A percentile compares a stretch with the other conserved stretches of the same genome.
Evolutionary conservation across 2,888 invertebrate species (phyloP).

Genomic region (Bellardia pandia): DNA sequence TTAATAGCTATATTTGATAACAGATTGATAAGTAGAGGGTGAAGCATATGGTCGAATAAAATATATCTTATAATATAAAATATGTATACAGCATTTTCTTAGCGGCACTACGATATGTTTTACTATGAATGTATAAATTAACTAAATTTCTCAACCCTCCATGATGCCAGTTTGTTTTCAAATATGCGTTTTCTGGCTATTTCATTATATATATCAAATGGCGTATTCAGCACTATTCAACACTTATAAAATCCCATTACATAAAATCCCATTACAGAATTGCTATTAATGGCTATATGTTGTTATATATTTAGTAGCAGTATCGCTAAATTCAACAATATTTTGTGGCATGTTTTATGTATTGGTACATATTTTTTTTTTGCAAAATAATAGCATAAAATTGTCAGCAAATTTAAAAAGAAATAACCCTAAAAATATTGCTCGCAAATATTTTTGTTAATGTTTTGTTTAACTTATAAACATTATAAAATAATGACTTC

Average conservation of each 20-base stretch:
- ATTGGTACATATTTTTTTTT: neutral
- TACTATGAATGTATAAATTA: neutral
- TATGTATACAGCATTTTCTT: too few species aligned
- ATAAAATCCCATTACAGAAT: slow-evolving; percentile 21
- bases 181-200: neutral
- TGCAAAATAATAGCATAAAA: slow-evolving; percentile 3
- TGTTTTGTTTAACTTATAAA: slow-evolving; percentile 10
- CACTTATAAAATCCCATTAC: slow-evolving; percentile 9
- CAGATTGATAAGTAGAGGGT: too few species aligned
- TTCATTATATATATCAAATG: neutral
- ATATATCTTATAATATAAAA: too few species aligned
- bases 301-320: neutral
- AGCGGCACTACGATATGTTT: too few species aligned
- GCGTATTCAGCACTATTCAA: slow-evolving; percentile 18
- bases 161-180: neutral
- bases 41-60: too few species aligned
- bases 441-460: neutral
- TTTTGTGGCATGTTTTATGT: slow-evolving; percentile 13
- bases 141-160: neutral
- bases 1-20: too few species aligned
- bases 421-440: slow-evolving; percentile 20
- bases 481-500: slow-evolving; percentile 5
- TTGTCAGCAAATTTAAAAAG: slow-evolving; percentile 23
- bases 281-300: neutral
- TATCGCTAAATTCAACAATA: neutral